Conservation (phyloP, 2,888 invertebrate species). For the Rambutsinella grinnellia region DNA sequence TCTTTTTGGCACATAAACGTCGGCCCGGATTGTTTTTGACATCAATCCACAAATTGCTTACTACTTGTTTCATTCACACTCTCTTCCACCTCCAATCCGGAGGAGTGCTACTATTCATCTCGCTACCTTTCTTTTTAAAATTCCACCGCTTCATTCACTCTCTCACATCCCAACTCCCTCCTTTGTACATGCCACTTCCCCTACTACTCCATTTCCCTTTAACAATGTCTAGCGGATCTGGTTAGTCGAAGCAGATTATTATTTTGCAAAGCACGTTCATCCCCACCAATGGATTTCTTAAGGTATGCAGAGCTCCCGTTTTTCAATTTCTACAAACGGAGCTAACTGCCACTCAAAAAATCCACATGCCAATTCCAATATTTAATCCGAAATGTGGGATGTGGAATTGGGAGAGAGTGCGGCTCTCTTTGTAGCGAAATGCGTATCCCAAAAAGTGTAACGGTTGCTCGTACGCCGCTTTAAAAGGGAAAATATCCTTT, state of each 20-base stretch:
- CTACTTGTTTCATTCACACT: constrained; percentile 14
- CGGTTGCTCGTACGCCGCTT: too few species aligned
- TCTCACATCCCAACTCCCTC: not conserved
- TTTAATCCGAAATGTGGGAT: not conserved
- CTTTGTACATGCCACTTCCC: too few species aligned
- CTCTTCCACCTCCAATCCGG: not conserved
- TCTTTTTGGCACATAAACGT: constrained; percentile 45
- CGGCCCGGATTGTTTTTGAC: constrained; percentile 46
- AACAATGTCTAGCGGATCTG: too few species aligned
- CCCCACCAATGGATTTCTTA: constrained; percentile 2
- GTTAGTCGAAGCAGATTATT: constrained; percentile 28
- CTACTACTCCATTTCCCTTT: too few species aligned
- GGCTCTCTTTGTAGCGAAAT: not conserved
- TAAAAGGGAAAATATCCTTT: too few species aligned
- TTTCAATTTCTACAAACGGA: not conserved
- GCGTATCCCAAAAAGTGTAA: not conserved
- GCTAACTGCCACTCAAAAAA: not conserved
- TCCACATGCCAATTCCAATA: not conserved
- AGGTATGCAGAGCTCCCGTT: not conserved
- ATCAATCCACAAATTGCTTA: constrained; percentile 49
- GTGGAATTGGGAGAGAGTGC: not conserved
- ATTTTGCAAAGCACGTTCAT: constrained; percentile 39
- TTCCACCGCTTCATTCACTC: constrained; percentile 7
- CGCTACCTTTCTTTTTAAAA: not conserved
- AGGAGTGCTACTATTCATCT: not conserved